Percentiles rank a stretch among this genome's conserved stretches.
phyloP scores from a whole-genome alignment of 2,113 vertebrate genomes.

The Bubalus kerabau region DNA sequence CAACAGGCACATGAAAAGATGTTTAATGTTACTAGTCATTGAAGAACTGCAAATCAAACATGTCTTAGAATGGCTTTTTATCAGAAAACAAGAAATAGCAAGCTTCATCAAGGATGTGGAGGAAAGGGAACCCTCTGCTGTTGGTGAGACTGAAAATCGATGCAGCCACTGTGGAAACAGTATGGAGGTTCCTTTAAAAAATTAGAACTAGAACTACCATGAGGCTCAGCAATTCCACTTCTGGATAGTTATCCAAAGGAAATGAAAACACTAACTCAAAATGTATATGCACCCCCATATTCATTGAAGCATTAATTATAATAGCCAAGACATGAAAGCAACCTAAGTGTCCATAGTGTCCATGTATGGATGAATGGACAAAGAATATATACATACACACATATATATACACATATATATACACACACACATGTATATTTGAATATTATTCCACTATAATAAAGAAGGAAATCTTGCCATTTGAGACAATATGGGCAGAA shows the following conservation, averaged over 20 bases:
- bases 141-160: neutral
- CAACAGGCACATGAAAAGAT: neutral
- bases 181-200: neutral
- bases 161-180: neutral
- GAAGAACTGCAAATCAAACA: neutral
- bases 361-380: neutral
- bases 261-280: neutral
- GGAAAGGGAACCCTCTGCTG: neutral
- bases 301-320: neutral
- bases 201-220: neutral
- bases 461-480: neutral
- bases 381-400: neutral
- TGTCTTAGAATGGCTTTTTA: neutral
- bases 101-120: neutral
- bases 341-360: neutral
- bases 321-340: neutral
- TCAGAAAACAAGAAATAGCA: neutral
- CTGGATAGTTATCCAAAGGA: neutral
- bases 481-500: neutral
- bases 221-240: neutral
- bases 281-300: neutral
- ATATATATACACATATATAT: neutral
- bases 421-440: neutral
- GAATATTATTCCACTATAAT: neutral
- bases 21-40: neutral